phyloP scores from a whole-genome alignment of 2,797 vertebrate genomes.

The Lithobates sylvaticus region DNA sequence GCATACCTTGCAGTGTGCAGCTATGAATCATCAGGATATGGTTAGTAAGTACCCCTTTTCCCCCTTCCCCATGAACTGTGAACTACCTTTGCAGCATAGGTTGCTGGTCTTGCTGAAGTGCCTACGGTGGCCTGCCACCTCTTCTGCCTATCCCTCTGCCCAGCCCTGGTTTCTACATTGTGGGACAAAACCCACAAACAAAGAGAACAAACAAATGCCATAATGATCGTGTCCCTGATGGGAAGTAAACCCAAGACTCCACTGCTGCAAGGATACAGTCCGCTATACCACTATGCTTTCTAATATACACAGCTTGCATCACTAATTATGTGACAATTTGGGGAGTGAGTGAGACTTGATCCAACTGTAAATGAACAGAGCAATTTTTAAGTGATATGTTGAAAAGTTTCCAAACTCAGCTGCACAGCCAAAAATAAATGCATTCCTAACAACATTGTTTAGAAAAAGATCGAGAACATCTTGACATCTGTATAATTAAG shows the following conservation, averaged over 20 bases:
- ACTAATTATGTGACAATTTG: background rate
- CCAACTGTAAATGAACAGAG: background rate
- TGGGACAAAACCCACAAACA: background rate
- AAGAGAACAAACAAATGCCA: background rate
- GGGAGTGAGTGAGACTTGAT: too few species aligned
- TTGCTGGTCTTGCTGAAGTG: too few species aligned
- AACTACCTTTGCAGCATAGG: too few species aligned
- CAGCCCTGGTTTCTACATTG: too few species aligned
- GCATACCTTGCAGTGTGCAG: too few species aligned
- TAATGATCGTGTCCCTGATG: background rate
- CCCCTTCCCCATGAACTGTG: too few species aligned
- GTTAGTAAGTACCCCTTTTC: too few species aligned
- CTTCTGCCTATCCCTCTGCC: too few species aligned
- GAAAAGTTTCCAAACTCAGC: conserved; percentile 28
- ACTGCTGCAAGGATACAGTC: background rate
- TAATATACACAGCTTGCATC: background rate
- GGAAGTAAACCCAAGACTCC: background rate
- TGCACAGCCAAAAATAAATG: conserved; percentile 39
- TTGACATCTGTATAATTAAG: conserved; percentile 42
- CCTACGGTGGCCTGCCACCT: too few species aligned
- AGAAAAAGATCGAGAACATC: conserved; percentile 11
- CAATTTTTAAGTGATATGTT: conserved; percentile 3
- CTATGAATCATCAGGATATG: too few species aligned
- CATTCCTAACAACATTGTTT: conserved; percentile 9
- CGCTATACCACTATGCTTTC: background rate